Evolutionary conservation across 2,888 invertebrate genomes (phyloP), one percentile per base, ranked within the genome.

Genomic region (Eumacrocentrus americanus): DNA sequence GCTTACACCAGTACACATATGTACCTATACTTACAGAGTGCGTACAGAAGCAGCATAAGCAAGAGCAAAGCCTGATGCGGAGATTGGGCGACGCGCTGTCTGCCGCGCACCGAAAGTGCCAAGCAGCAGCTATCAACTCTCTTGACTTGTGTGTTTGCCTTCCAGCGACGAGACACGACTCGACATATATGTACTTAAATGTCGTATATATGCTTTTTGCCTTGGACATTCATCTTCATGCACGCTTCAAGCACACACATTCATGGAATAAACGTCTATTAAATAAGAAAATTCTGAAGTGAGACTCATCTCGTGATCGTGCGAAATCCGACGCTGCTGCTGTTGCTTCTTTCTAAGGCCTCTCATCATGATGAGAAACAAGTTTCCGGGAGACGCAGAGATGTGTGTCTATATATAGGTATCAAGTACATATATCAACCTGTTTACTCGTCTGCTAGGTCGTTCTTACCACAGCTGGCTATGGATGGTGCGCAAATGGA

Each of bases 21-120:
- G n/a, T n/a, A n/a, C n/a, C n/a, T n/a, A n/a, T n/a, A n/a, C n/a
- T n/a, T n/a, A n/a, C n/a, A n/a, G 20, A 20, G n/a, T 35, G 20
- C 3, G n/a, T 42, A n/a, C 18, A 7, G 1, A 9, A 11, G 18
- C 9, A 9, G 42, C 20, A 16, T 25, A 48, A 38, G 12, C 12
- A 48, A 34, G 14, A 51, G 37, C 12, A 37, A 53, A 56, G 29
- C 61, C 58, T n/a, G n/a, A n/a, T 63, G 63, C 60, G 56, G 62
- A 64, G 62, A 65, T 63, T 64, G 50, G 72, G 72, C 72, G 72
- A 71, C 72, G 70, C 70, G 71, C 72, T 70, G 72, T 71, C 71
- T 72, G 70, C 70, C 68, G 64, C 61, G 61, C 29, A 55, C 64
- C 63, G 64, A 63, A 65, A 63, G 65, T 66, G 65, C 62, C 52